A percentile compares a stretch with the other conserved stretches of the same genome.
Evolutionary conservation across 2,113 vertebrate species (phyloP).

Genomic region (Dromaius novaehollandiae): DNA sequence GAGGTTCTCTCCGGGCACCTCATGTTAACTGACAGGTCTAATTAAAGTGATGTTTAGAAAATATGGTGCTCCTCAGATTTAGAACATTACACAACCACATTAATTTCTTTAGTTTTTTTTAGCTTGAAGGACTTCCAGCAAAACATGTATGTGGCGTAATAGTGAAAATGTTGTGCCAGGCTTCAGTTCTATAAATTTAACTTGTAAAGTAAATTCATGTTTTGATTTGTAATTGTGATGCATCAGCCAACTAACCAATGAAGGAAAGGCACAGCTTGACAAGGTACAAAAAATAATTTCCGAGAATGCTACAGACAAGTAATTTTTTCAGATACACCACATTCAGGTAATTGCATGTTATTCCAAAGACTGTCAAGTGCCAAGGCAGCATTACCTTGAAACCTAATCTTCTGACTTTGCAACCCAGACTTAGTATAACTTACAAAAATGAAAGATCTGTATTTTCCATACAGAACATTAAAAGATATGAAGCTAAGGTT

Average conservation of each 20-base stretch:
- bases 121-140: not conserved
- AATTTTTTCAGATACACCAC: not conserved
- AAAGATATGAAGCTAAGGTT: not conserved
- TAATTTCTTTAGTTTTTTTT: not conserved
- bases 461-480: not conserved
- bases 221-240: not conserved
- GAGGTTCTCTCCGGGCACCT: conserved; percentile 79
- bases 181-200: not conserved
- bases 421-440: not conserved
- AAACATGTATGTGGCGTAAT: accelerated
- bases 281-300: not conserved
- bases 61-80: conserved; percentile 69
- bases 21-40: conserved; percentile 81
- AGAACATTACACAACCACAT: not conserved
- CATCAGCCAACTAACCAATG: not conserved
- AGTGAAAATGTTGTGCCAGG: not conserved
- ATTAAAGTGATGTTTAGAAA: conserved; percentile 78
- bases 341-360: not conserved
- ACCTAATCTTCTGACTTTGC: not conserved
- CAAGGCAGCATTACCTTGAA: not conserved
- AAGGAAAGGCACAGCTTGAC: not conserved
- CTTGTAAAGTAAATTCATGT: accelerated
- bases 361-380: not conserved
- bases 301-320: not conserved
- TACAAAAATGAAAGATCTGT: not conserved